Base-by-base conservation (phyloP, 2,113 vertebrate genomes). In the Mesembrinibis cayennensis region DNA sequence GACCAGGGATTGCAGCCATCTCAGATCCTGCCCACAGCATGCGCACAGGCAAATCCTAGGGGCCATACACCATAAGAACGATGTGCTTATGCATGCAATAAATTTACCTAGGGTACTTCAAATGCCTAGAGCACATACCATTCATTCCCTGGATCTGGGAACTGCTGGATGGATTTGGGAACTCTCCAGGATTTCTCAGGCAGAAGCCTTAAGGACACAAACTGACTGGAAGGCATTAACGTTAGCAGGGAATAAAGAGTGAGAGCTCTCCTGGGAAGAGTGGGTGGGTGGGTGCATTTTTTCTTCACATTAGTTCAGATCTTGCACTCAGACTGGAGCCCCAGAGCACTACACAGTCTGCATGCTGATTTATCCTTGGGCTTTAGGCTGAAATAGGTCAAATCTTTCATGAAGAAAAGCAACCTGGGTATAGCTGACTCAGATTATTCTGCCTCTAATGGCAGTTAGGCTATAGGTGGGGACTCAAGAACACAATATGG, bases 11-110 rank as follows among this genome's bases (percentile, higher is more conserved):
- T 34, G 56, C 25, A 79, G 62, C 27, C 30, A 17, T 65, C 34
- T 20, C 20, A 13, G 66, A 88, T 45, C 26, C 82, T 85, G 47
- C 47, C 12, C 66, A 17, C 62, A 80, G 45, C 26, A 42, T 0
- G 2, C 7, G 9, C 26, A 13, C 2, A 17, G 50, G n/a, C 17
- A 13, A 29, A 18, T 45, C 82, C 63, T 15, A 34, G 67, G 23
- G 30, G 20, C 36, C 32, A 50, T 32, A 26, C 8, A 1, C 38
- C 32, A 7, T 1, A 19, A n/a, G 59, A 49, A 30, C 0, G 1
- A 23, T 25, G 9, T 5, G 40, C 2, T n/a, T 42, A 7, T 53
- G 20, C 13, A 50, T 6, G 6, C 13, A 36, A 45, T 26, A 66
- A 42, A 62, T 78, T 58, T 49, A 94, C 19, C 9, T 36, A 17